Percentiles rank a stretch among this genome's conserved stretches.
Evolutionary conservation across 1,140 invertebrate species (phyloP).

Genomic region (Philotrypesis tridentata): DNA sequence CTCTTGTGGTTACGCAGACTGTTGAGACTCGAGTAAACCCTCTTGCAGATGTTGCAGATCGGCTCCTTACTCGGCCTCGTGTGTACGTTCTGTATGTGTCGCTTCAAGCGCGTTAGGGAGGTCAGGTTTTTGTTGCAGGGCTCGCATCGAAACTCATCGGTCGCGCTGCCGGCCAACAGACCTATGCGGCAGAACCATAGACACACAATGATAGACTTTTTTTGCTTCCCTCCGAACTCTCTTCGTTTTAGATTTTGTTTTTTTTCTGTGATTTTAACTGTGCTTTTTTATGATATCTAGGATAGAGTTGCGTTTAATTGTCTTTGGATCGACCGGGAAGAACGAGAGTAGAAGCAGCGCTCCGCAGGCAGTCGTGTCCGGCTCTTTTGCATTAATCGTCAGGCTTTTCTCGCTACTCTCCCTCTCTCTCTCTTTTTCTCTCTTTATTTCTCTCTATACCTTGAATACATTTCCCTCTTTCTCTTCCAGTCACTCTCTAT

Average conservation of each 20-base stretch:
- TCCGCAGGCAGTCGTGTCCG: conserved; percentile 45
- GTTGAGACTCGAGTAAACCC: conserved; percentile 90
- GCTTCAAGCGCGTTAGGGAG: conserved; percentile 87
- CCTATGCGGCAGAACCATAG: conserved; percentile 74
- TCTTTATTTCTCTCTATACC: conserved; percentile 41
- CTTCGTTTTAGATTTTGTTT: conserved; percentile 51
- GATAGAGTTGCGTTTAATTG: conserved; percentile 22
- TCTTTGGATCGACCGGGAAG: conserved; percentile 28
- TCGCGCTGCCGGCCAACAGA: conserved; percentile 74
- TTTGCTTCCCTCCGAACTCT: conserved; percentile 37
- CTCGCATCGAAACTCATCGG: conserved; percentile 88
- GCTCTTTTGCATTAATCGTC: conserved; percentile 51
- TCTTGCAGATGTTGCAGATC: conserved; percentile 90
- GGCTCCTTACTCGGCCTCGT: conserved; percentile 88
- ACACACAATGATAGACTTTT: conserved; percentile 63
- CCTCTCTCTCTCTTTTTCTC: conserved; percentile 38
- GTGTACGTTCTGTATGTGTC: conserved; percentile 91
- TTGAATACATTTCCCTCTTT: conserved; percentile 36
- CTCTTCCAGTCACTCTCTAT: conserved; percentile 39
- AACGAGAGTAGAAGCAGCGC: conserved; percentile 46
- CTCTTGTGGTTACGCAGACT: conserved; percentile 91
- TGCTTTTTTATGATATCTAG: conserved; percentile 9
- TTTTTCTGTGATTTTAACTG: conserved; percentile 49
- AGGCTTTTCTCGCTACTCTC: conserved; percentile 49
- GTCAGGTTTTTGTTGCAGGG: conserved; percentile 91